Percentiles rank a stretch among this genome's conserved stretches.
Evolutionary conservation across 2,113 vertebrate genomes (phyloP).

Genomic region (Ammodytes dubius): DNA sequence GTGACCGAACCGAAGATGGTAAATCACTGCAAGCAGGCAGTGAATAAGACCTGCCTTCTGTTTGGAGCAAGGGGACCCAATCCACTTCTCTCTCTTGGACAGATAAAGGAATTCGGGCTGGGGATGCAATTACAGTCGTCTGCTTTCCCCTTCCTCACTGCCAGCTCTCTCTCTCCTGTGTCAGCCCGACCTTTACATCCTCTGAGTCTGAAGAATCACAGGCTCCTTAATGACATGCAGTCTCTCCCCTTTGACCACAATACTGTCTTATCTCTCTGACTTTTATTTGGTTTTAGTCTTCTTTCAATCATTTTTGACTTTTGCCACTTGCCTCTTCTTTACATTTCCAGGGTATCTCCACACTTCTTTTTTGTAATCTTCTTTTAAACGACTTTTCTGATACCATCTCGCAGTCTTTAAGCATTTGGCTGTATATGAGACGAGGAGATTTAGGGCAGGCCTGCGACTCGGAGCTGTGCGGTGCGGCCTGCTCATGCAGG

Average conservation of each 20-base stretch:
- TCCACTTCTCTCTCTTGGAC: constrained; percentile 30
- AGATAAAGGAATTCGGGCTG: constrained; percentile 46
- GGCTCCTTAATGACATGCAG: constrained; percentile 42
- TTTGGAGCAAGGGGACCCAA: constrained; percentile 23
- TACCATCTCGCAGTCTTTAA: constrained; percentile 32
- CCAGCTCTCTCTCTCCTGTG: neutral
- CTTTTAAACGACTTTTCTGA: constrained; percentile 21
- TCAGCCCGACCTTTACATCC: constrained; percentile 3
- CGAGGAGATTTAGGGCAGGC: constrained; percentile 38
- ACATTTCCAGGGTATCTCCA: constrained; percentile 10
- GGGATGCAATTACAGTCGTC: constrained; percentile 51
- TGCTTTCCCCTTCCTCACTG: neutral
- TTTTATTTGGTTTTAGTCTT: constrained; percentile 10
- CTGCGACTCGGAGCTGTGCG: constrained; percentile 16
- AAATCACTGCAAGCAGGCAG: constrained; percentile 29
- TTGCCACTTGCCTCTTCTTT: neutral
- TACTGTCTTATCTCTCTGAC: constrained; percentile 21
- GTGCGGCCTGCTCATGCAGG: constrained; percentile 16
- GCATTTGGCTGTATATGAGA: constrained; percentile 2
- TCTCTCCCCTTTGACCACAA: constrained; percentile 29
- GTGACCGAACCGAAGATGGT: neutral
- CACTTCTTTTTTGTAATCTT: constrained; percentile 15
- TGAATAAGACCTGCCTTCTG: constrained; percentile 28
- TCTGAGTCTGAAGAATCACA: constrained; percentile 47
- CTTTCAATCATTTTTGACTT: neutral